Percentiles rank a stretch among this genome's conserved stretches.
Conservation (phyloP, 2,113 vertebrate genomes). For the Bolborhynchus lineola region DNA sequence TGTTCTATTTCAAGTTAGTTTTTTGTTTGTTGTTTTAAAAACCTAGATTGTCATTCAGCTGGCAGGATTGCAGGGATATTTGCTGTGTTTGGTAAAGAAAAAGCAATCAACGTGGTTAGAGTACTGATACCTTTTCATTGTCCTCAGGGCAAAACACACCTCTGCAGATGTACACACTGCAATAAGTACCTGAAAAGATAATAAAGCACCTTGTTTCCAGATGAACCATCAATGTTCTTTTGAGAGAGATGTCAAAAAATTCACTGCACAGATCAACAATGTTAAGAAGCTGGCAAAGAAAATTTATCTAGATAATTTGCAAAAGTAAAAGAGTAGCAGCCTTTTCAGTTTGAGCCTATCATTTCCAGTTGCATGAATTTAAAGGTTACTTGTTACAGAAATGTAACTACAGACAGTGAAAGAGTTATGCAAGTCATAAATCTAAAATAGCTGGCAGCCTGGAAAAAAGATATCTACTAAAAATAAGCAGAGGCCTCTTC, state of each 20-base stretch:
- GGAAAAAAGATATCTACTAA: neutral
- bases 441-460: neutral
- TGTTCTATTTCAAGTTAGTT: neutral
- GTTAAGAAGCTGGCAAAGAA: neutral
- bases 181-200: neutral
- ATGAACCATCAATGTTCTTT: neutral
- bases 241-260: neutral
- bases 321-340: neutral
- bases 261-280: neutral
- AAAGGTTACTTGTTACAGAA: neutral
- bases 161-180: neutral
- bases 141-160: neutral
- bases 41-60: neutral
- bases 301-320: neutral
- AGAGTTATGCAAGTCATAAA: neutral
- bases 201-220: neutral
- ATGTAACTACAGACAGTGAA: neutral
- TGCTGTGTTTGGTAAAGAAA: neutral
- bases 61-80: neutral
- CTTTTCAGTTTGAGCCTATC: neutral
- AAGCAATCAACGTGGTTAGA: neutral
- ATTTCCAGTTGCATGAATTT: neutral
- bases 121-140: neutral
- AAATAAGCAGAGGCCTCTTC: neutral
- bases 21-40: neutral